Conservation (phyloP, 2,888 invertebrate species). For the Spisula subtruncata region DNA sequence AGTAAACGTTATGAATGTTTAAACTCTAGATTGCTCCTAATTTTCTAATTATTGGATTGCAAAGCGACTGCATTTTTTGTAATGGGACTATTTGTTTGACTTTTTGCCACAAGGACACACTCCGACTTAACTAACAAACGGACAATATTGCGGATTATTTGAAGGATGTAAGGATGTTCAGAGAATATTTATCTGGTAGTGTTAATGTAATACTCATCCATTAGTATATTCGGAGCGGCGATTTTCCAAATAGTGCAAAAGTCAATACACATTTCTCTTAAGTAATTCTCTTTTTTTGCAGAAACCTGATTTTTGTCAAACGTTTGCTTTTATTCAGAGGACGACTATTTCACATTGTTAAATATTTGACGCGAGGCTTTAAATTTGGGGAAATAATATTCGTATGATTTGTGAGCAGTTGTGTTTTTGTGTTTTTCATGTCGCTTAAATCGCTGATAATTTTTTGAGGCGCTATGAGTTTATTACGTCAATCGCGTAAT, state of each 20-base stretch:
- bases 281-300: neutral
- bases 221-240: neutral
- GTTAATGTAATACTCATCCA: neutral
- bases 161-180: too few species aligned
- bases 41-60: too few species aligned
- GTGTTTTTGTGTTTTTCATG: too few species aligned
- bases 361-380: neutral
- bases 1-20: too few species aligned
- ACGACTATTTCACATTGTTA: neutral
- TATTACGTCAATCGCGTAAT: conserved; percentile 55
- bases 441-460: too few species aligned
- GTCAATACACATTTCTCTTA: conserved; percentile 1
- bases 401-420: neutral
- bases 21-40: too few species aligned
- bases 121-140: too few species aligned
- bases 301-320: neutral
- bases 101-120: too few species aligned
- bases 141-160: too few species aligned
- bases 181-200: neutral
- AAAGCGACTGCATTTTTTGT: too few species aligned
- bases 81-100: too few species aligned
- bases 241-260: neutral
- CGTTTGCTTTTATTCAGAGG: neutral
- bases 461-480: conserved; percentile 50
- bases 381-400: neutral